Evolutionary conservation across 1,140 invertebrate genomes (phyloP).

Genomic region (Papilio aristodemus): DNA sequence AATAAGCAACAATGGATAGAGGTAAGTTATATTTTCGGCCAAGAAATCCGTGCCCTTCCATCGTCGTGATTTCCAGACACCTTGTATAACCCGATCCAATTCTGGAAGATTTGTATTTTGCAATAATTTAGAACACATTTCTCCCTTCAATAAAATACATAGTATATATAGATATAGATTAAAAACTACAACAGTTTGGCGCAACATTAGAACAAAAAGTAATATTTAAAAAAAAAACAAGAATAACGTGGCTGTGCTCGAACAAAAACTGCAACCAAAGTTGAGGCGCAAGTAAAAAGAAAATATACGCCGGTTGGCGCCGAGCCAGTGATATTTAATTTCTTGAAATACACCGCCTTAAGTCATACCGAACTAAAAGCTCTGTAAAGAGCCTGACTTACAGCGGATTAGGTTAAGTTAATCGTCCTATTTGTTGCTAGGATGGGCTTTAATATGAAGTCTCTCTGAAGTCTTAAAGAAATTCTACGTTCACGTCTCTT

Average conservation of each 20-base stretch:
- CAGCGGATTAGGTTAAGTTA: not conserved
- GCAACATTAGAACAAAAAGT: not conserved
- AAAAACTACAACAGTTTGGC: slow-evolving; percentile 5
- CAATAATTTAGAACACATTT: too few species aligned
- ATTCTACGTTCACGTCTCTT: too few species aligned
- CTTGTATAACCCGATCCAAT: too few species aligned
- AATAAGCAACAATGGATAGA: too few species aligned
- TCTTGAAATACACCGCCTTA: not conserved
- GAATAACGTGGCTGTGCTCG: not conserved
- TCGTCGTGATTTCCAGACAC: too few species aligned
- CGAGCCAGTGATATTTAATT: not conserved
- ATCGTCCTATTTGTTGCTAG: not conserved
- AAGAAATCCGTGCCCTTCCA: too few species aligned
- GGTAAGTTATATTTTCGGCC: too few species aligned
- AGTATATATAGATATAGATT: not conserved
- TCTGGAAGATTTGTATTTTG: too few species aligned
- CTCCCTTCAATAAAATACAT: too few species aligned
- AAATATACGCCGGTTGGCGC: not conserved
- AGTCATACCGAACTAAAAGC: not conserved
- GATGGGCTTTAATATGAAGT: not conserved
- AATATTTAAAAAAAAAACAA: slow-evolving; percentile 17
- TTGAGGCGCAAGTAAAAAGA: not conserved
- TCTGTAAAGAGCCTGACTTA: not conserved
- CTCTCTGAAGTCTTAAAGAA: too few species aligned
- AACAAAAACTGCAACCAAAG: slow-evolving; percentile 6